Conservation (phyloP, 2,113 vertebrate species). For the Glaucidium brasilianum region DNA sequence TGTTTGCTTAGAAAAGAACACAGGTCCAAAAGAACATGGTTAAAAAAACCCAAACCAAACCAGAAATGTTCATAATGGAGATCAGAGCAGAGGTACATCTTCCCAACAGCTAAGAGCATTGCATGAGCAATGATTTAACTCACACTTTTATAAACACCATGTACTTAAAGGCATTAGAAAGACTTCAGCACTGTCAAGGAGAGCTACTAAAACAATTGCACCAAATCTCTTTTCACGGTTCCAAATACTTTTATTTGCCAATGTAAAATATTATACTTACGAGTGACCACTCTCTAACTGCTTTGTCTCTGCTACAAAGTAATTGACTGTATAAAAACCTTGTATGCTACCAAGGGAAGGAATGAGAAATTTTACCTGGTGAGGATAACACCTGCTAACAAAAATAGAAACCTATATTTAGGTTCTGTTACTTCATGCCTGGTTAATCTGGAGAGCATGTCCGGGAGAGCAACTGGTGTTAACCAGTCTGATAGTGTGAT, state of each 20-base stretch:
- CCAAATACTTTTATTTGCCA: background rate
- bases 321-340: background rate
- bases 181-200: background rate
- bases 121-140: background rate
- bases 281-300: background rate
- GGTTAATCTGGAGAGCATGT: constrained; percentile 52
- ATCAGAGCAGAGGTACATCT: background rate
- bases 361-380: constrained; percentile 40
- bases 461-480: constrained; percentile 65
- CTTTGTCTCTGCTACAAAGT: background rate
- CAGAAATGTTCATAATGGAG: background rate
- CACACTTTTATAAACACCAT: background rate
- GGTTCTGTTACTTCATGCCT: constrained; percentile 46
- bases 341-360: background rate
- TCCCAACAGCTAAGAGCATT: background rate
- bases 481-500: constrained; percentile 47
- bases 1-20: background rate
- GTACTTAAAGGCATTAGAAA: background rate
- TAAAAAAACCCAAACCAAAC: background rate
- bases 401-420: constrained; percentile 63
- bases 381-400: constrained; percentile 35
- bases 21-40: background rate
- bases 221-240: background rate
- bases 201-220: background rate
- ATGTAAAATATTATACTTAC: background rate